A percentile compares a stretch with the other conserved stretches of the same genome.
phyloP scores from a whole-genome alignment of 2,888 invertebrate genomes.

The Drosophila limbata region DNA sequence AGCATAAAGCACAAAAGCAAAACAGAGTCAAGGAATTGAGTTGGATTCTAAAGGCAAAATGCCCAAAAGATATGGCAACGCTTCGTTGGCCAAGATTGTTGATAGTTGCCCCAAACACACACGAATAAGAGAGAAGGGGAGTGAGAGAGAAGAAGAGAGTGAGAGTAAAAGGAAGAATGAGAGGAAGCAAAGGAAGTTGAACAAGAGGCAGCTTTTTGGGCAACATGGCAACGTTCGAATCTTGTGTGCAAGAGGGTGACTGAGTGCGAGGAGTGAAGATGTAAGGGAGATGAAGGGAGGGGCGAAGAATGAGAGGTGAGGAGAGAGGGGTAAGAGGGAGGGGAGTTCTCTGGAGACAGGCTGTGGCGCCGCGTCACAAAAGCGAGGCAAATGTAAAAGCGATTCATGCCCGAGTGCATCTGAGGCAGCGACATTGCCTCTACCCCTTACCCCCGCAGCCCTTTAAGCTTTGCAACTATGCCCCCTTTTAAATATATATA shows the following conservation, averaged over 20 bases:
- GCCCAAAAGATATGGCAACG: constrained; percentile 68
- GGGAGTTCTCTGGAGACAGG: constrained; percentile 2
- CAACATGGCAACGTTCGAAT: constrained; percentile 23
- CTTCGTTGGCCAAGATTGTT: constrained; percentile 67
- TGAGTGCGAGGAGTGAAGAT: background rate
- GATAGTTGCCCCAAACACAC: constrained; percentile 47
- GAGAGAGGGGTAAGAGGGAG: background rate
- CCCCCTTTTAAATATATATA: background rate
- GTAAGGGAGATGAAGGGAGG: background rate
- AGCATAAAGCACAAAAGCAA: constrained; percentile 20
- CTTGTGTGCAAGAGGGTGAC: background rate
- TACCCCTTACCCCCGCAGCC: background rate
- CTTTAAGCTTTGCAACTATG: background rate
- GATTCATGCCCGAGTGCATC: constrained; percentile 77
- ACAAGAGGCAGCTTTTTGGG: constrained; percentile 49
- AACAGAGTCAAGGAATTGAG: constrained; percentile 20
- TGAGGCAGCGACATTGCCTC: constrained; percentile 19
- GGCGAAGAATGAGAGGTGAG: background rate
- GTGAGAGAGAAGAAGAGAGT: background rate
- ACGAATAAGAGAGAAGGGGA: background rate
- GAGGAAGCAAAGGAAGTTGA: background rate
- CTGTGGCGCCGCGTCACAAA: constrained; percentile 57
- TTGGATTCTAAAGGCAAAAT: constrained; percentile 23
- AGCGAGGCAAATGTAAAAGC: constrained; percentile 72
- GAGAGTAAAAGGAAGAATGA: background rate